Conservation (phyloP, 2,797 vertebrate genomes). For the Carcharodon carcharias region DNA sequence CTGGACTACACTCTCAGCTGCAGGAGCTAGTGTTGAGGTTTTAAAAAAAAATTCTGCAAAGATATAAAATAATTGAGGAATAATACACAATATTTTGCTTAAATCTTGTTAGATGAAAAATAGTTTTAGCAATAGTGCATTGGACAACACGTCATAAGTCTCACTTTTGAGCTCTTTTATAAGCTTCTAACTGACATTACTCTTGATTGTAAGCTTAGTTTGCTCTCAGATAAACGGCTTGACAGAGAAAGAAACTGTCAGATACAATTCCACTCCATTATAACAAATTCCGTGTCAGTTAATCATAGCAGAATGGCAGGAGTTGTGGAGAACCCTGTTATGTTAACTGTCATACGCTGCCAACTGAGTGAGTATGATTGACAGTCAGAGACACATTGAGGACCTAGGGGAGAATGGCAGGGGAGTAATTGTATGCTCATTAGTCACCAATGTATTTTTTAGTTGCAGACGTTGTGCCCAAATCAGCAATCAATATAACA, state of each 20-base stretch:
- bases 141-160: background rate
- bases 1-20: background rate
- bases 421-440: background rate
- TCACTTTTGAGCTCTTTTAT: background rate
- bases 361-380: background rate
- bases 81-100: background rate
- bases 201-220: background rate
- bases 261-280: background rate
- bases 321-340: background rate
- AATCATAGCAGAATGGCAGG: background rate
- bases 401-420: background rate
- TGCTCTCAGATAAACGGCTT: background rate
- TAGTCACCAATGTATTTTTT: background rate
- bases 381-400: too few relatives aligned
- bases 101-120: background rate
- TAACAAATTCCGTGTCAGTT: background rate
- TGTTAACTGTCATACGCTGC: background rate
- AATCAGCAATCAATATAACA: conserved; percentile 1
- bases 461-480: background rate
- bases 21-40: background rate
- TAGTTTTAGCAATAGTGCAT: background rate
- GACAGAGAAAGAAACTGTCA: background rate
- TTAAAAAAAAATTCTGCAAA: background rate
- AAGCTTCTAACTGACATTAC: background rate
- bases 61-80: background rate